These are phyloP conservation scores for Nasonia vitripennis DNA, from an alignment of 1,140 invertebrate species.

Conservation along the genomic window DNA sequence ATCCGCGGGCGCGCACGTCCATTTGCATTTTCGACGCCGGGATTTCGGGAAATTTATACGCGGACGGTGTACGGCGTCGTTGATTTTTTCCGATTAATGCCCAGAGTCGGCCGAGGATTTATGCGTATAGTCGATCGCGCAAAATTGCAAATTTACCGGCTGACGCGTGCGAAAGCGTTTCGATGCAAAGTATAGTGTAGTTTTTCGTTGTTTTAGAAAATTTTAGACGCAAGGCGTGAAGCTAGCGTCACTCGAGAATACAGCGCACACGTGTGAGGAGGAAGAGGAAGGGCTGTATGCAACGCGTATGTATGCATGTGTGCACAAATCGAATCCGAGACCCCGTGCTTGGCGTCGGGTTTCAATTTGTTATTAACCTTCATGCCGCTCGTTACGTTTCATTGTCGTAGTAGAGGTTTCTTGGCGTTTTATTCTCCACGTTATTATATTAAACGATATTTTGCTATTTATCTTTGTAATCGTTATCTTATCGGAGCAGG, in stretches of 20 bases:
- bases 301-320: background rate
- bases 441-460: conserved; percentile 1
- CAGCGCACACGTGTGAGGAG: background rate
- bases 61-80: background rate
- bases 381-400: conserved; percentile 12
- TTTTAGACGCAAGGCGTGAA: background rate
- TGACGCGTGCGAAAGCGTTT: no score
- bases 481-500: background rate
- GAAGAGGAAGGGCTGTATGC: background rate
- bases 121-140: background rate
- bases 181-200: no score
- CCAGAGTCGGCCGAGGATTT: background rate
- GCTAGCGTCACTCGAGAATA: background rate
- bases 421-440: background rate
- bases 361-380: conserved; percentile 50
- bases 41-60: conserved; percentile 3
- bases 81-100: conserved; percentile 15
- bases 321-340: conserved; percentile 7
- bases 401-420: background rate
- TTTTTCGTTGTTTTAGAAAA: background rate
- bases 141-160: background rate
- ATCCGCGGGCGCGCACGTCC: no score
- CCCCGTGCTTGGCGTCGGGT: conserved; percentile 24
- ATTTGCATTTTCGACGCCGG: background rate
- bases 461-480: no score